Percentiles rank a stretch among this genome's conserved stretches.
Evolutionary conservation across 1,140 invertebrate genomes (phyloP).

Genomic region (Oedothorax gibbosus): DNA sequence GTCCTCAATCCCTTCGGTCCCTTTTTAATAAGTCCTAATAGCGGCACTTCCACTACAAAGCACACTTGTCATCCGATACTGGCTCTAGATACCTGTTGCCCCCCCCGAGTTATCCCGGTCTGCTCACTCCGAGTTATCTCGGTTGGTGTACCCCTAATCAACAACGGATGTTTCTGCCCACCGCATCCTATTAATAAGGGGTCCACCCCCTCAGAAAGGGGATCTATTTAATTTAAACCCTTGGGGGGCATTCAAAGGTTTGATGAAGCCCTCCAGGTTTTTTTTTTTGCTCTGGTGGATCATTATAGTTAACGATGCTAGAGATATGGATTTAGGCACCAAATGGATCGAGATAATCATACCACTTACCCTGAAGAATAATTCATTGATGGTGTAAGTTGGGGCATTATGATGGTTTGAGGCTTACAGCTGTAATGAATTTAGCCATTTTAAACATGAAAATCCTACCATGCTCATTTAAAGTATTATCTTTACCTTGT

Average conservation of each 20-base stretch:
- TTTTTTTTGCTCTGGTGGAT: slow-evolving; percentile 7
- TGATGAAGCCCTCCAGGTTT: background rate
- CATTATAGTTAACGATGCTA: background rate
- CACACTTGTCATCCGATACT: slow-evolving; percentile 19
- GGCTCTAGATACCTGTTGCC: slow-evolving; percentile 32
- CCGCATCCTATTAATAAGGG: slow-evolving; percentile 32
- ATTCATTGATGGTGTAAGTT: no score
- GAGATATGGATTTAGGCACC: background rate
- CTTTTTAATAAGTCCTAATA: slow-evolving; percentile 30
- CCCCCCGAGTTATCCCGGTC: background rate
- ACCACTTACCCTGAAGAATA: no score
- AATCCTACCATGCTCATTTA: no score
- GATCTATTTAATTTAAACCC: slow-evolving; percentile 51
- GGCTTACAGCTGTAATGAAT: no score
- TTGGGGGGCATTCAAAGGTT: background rate
- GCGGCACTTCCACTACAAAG: slow-evolving; percentile 4
- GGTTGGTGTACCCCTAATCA: slow-evolving; percentile 22
- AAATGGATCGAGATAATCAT: slow-evolving; percentile 9
- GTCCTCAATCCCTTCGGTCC: slow-evolving; percentile 14
- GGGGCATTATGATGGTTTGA: no score
- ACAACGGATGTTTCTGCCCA: slow-evolving; percentile 41
- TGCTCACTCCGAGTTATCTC: background rate
- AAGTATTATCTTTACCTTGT: no score
- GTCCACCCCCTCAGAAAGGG: background rate
- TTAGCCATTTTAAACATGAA: no score